phyloP scores from a whole-genome alignment of 2,888 invertebrate species.

The Nephrotoma flavescens region DNA sequence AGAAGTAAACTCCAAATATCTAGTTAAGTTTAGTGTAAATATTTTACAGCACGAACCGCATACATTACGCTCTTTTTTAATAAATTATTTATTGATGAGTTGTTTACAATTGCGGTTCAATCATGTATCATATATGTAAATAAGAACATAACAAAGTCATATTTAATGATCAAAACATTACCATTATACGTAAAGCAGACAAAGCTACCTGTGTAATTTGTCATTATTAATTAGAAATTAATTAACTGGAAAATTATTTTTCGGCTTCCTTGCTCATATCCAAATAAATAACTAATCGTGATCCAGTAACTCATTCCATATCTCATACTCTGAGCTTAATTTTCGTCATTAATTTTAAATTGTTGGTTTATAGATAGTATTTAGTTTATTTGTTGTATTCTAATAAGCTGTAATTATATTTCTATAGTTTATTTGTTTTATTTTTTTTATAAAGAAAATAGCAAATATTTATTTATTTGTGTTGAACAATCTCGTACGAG shows the following conservation, averaged over 20 bases:
- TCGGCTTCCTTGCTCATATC: background rate
- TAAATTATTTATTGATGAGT: background rate
- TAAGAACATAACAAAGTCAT: background rate
- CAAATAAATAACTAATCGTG: background rate
- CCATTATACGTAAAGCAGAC: background rate
- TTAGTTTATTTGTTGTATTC: background rate
- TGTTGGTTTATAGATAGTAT: background rate
- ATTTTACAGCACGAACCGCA: background rate
- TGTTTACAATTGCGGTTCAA: background rate
- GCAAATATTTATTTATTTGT: background rate
- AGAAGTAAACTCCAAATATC: too few relatives aligned
- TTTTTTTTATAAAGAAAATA: background rate
- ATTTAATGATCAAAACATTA: background rate
- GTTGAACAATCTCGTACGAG: background rate
- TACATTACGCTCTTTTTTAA: background rate
- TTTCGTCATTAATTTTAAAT: background rate
- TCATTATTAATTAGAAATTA: background rate
- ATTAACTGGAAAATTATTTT: background rate
- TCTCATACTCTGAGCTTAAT: background rate
- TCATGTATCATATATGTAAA: background rate
- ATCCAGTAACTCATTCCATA: background rate
- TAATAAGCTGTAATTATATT: background rate
- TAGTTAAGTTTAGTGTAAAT: background rate
- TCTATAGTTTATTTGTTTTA: background rate
- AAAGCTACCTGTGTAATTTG: background rate